Percentiles rank a stretch among this genome's conserved stretches.
Evolutionary conservation across 2,113 vertebrate species (phyloP).

Genomic region (Anhinga anhinga): DNA sequence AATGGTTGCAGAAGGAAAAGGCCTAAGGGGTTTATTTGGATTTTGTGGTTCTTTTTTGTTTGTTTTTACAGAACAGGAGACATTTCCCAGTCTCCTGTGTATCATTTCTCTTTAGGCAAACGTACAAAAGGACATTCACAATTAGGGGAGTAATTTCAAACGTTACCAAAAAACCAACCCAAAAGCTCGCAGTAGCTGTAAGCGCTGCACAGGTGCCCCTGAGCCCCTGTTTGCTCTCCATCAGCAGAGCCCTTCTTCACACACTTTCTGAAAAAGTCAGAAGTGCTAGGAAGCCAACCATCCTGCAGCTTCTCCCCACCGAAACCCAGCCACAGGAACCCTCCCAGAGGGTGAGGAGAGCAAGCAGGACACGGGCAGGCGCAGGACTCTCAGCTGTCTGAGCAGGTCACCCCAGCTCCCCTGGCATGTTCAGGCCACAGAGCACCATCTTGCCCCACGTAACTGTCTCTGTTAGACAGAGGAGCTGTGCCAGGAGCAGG

Average conservation of each 20-base stretch:
- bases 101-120: not conserved
- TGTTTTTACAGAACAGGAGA: not conserved
- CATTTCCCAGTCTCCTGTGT: not conserved
- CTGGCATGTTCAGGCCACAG: not conserved
- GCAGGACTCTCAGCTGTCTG: not conserved
- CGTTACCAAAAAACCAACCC: not conserved
- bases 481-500: not conserved
- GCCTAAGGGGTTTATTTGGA: not conserved
- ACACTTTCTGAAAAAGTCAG: not conserved
- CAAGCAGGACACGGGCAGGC: not conserved
- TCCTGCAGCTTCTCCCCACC: not conserved
- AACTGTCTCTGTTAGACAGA: not conserved
- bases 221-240: not conserved
- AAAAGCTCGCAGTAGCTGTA: not conserved
- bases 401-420: not conserved
- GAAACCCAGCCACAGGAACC: not conserved
- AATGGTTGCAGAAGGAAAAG: not conserved
- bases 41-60: not conserved
- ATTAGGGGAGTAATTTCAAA: not conserved
- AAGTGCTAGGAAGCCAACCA: not conserved
- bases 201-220: not conserved
- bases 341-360: not conserved
- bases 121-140: not conserved
- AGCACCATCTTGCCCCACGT: rapidly evolving
- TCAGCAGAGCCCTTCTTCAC: not conserved